A percentile compares a stretch with the other conserved stretches of the same genome.
These are phyloP conservation scores for Guaruba guarouba DNA, from an alignment of 2,113 vertebrate species.

Conservation along the genomic window DNA sequence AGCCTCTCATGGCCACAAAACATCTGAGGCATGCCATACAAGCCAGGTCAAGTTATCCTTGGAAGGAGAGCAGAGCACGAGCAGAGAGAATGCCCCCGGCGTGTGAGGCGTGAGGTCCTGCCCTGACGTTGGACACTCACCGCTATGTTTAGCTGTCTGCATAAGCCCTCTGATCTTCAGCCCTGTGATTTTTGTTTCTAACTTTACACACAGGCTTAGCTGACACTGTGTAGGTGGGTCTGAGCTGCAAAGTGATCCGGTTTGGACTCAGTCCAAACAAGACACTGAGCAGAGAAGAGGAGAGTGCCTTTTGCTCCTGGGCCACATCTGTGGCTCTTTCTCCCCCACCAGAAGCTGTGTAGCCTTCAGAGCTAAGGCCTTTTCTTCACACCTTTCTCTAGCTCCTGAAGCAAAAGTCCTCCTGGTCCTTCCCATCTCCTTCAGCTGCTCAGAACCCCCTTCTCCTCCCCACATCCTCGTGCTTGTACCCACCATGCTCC, in stretches of 20 bases:
- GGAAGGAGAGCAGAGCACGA: neutral
- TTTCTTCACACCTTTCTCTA: neutral
- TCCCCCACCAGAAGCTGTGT: neutral
- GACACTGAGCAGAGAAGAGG: neutral
- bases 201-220: neutral
- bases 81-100: neutral
- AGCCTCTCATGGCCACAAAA: neutral
- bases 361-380: neutral
- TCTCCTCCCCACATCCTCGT: neutral
- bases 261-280: neutral
- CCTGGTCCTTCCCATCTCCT: neutral
- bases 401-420: neutral
- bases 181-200: neutral
- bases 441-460: neutral
- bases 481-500: neutral
- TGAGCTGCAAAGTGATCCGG: neutral
- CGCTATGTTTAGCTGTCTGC: neutral
- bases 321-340: neutral
- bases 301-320: accelerated
- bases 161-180: neutral
- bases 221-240: neutral
- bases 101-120: accelerated
- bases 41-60: neutral
- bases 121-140: neutral
- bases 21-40: neutral